Evolutionary conservation across 1,140 invertebrate species (phyloP), one percentile per base, ranked within the genome.

Genomic region (Dendroctonus valens): DNA sequence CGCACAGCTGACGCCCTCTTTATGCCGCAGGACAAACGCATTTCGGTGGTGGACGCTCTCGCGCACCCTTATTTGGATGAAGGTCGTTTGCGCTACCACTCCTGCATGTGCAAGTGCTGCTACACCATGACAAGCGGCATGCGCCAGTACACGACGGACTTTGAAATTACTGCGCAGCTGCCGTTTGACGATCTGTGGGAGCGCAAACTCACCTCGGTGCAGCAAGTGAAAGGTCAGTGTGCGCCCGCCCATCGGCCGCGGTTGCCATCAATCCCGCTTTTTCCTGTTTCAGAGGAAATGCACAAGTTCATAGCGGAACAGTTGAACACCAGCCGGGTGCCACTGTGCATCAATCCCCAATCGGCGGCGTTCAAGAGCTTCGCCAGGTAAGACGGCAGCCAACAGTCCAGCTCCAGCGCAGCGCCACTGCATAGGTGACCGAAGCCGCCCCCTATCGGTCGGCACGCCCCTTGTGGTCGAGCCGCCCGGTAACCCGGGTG

Each of bases 101-200:
- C 97, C 48, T 99, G 97, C 80, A 99, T 99, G 97, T 99, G 97
- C 83, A 92, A 91, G 75, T 99, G 97, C 80, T 99, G 97, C 82
- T 92, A 90, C 77, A 91, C 87, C 72, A 88, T 86, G 62, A 85
- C 86, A 41, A 84, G 84, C 67, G 87, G 87, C 12, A 81, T 88
- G 76, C 83, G 96, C 65, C 92, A 95, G 79, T 99, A 96, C 81
- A 93, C 92, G 59, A 83, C 86, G 40, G 95, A 98, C 79, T 93
- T 98, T 75, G 97, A 99, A 81, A 96, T 96, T 11, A 87, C 88
- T 52, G 92, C 96, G 50, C 85, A 89, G 40, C 87, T 91, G 77
- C 85, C 90, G 52, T 98, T 98, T 80, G 92, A 96, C 79, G 95
- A 97, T 83, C 84, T 86, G 68, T 98, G 96, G 92, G 96, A 98